These are phyloP conservation scores for Phragmatobia fuliginosa DNA, from an alignment of 2,888 invertebrate genomes.

Conservation along the genomic window DNA sequence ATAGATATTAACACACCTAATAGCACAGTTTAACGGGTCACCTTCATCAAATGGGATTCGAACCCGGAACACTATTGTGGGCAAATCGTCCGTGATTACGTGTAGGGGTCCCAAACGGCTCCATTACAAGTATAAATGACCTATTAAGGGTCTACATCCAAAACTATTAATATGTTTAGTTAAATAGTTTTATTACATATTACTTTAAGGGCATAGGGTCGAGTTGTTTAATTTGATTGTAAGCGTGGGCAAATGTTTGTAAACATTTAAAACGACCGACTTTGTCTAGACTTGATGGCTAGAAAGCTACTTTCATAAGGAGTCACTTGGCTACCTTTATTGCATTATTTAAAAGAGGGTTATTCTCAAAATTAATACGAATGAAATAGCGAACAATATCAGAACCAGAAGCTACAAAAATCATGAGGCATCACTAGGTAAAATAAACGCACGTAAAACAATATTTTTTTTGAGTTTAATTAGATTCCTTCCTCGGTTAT, in stretches of 20 bases:
- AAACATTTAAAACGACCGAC: too few species aligned
- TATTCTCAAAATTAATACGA: too few species aligned
- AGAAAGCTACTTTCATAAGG: too few species aligned
- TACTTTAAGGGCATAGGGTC: not conserved
- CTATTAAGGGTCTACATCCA: slow-evolving; percentile 4
- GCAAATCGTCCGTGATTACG: slow-evolving; percentile 42
- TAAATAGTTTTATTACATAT: not conserved
- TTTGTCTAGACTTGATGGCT: too few species aligned
- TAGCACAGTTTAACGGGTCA: slow-evolving; percentile 25
- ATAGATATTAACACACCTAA: slow-evolving; percentile 10
- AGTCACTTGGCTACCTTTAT: too few species aligned
- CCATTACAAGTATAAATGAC: slow-evolving; percentile 26
- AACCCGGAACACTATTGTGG: slow-evolving; percentile 33
- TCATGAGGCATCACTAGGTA: too few species aligned
- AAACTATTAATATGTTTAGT: not conserved
- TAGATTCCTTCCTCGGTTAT: not conserved
- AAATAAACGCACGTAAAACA: too few species aligned
- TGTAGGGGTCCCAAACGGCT: slow-evolving; percentile 33
- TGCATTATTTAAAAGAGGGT: too few species aligned
- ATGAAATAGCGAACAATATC: too few species aligned
- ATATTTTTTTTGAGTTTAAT: too few species aligned
- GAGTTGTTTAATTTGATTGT: not conserved
- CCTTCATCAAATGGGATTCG: slow-evolving; percentile 23
- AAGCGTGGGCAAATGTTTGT: too few species aligned
- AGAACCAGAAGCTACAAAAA: too few species aligned